Evolutionary conservation across 2,888 invertebrate species (phyloP), one percentile per base, ranked within the genome.

Genomic region (Nasonia oneida): DNA sequence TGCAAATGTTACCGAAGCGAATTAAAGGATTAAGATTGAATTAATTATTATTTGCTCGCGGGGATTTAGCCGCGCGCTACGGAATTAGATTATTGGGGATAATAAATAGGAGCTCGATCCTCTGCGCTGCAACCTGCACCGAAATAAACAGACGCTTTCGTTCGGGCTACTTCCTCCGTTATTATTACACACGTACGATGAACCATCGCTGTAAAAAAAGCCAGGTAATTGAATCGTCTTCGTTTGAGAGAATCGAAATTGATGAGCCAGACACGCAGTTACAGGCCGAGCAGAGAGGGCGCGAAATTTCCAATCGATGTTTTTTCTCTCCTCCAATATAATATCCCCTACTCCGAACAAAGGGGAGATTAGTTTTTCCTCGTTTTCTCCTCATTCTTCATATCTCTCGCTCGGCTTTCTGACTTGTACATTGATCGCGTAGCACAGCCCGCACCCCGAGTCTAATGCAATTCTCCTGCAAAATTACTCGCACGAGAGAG

Each of bases 381-480:
- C 77, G 70, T 81, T 82, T 84, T 75, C 53, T 83, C 57, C 76
- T 78, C 81, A 74, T 84, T 84, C 71, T 74, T 86, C 83, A 81
- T 83, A 85, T 81, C 74, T 81, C 73, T 84, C 10, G 29, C 77
- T 64, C 83, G 18, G 50, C 57, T n/a, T 83, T 70, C 74, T 42
- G 70, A 76, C 57, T n/a, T n/a, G 53, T 53, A n/a, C 86, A 80
- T 83, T 80, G 78, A 86, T 83, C 47, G 64, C 29, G 3, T 29
- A 29, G 29, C 23, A 12, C 29, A 12, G n/a, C 64, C 47, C 78
- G 4, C 37, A 10, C n/a, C 61, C 84, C 86, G 88, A n/a, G n/a
- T 61, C n/a, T 91, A 91, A 91, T 88, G 88, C 88, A 90, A 91
- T 91, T 91, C 86, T 88, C 88, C 74, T 87, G 86, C 82, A 89